These are phyloP conservation scores for Sycophila texana DNA, from an alignment of 2,888 invertebrate genomes.

Conservation along the genomic window DNA sequence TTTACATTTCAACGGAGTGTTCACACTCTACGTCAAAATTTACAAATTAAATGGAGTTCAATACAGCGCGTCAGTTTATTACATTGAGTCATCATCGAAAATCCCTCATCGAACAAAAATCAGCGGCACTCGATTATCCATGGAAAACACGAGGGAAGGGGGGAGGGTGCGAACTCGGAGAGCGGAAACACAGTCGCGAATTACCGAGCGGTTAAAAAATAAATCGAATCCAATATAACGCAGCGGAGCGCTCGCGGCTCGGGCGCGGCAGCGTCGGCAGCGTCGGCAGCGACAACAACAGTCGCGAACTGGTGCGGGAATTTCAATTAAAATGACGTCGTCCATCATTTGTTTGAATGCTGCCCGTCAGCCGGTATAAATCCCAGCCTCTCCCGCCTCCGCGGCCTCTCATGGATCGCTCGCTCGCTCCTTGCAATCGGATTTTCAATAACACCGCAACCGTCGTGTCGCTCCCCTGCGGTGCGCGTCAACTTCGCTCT, in stretches of 20 bases:
- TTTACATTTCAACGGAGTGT: too few species aligned
- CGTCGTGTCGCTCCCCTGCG: neutral
- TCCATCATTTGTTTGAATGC: slow-evolving; percentile 42
- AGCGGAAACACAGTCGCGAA: neutral
- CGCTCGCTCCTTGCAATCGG: slow-evolving; percentile 13
- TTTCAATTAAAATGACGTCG: slow-evolving; percentile 52
- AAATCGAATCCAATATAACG: slow-evolving; percentile 45
- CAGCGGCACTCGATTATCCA: neutral
- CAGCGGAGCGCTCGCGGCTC: slow-evolving; percentile 14
- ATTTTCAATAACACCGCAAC: slow-evolving; percentile 38
- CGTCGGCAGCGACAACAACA: neutral
- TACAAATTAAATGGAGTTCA: too few species aligned
- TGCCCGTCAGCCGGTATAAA: slow-evolving; percentile 17
- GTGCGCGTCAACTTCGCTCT: neutral
- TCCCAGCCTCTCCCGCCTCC: neutral
- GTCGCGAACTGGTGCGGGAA: slow-evolving; percentile 29
- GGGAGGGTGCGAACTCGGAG: neutral
- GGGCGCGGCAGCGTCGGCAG: neutral
- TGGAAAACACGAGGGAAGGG: neutral
- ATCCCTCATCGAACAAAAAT: neutral
- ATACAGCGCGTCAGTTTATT: too few species aligned
- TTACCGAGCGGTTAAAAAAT: slow-evolving; percentile 16
- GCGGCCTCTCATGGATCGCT: neutral
- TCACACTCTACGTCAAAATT: too few species aligned
- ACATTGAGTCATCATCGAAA: too few species aligned